Conservation (phyloP, 2,888 invertebrate species). For the Mystacides longicornis region DNA sequence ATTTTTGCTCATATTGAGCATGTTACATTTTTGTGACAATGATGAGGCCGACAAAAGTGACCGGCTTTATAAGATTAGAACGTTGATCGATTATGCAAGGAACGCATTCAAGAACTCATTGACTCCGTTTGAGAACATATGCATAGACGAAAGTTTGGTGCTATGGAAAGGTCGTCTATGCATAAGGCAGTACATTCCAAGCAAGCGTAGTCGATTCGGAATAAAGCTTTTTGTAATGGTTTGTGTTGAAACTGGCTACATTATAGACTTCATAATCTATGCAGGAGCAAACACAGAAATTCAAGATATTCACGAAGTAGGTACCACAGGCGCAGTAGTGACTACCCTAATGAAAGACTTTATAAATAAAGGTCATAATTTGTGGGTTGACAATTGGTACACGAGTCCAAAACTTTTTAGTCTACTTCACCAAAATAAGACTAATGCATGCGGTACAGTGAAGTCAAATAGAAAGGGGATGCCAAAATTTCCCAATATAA, state of each 20-base stretch:
- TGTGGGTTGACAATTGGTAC: slow-evolving; percentile 6
- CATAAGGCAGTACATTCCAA: neutral
- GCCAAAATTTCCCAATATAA: neutral
- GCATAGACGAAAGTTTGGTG: neutral
- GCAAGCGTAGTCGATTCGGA: neutral
- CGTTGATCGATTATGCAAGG: neutral
- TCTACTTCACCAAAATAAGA: neutral
- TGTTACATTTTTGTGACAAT: neutral
- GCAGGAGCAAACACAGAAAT: neutral
- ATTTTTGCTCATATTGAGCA: neutral
- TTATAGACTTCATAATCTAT: neutral
- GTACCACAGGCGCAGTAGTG: slow-evolving; percentile 8
- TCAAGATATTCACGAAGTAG: neutral
- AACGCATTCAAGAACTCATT: neutral
- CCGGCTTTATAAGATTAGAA: neutral
- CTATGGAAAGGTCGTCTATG: neutral
- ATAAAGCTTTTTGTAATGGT: neutral
- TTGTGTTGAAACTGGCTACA: neutral
- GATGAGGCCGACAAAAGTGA: neutral
- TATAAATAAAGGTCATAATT: slow-evolving; percentile 5
- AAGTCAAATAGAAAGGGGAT: neutral
- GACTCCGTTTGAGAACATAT: neutral
- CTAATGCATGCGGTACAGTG: slow-evolving; percentile 4
- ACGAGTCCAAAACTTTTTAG: neutral
- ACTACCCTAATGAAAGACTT: slow-evolving; percentile 6